A percentile compares a stretch with the other conserved stretches of the same genome.
Conservation (phyloP, 2,113 vertebrate genomes). For the Oreocharis arfaki region DNA sequence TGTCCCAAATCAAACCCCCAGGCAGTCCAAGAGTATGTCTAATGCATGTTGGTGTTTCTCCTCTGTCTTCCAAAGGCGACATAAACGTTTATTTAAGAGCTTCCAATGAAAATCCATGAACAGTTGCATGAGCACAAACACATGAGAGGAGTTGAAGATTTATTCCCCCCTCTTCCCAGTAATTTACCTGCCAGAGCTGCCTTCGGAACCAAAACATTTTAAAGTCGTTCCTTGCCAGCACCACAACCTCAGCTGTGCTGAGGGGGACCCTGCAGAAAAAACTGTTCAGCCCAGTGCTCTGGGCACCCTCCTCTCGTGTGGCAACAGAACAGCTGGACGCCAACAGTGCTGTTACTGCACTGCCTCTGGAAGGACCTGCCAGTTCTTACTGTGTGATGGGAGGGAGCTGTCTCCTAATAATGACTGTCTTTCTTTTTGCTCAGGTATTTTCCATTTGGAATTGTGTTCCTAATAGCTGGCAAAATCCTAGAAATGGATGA, state of each 20-base stretch:
- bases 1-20: neutral
- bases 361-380: neutral
- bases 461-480: slow-evolving; percentile 96
- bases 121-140: neutral
- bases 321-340: neutral
- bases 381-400: neutral
- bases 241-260: neutral
- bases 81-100: neutral
- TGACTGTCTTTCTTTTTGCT: neutral
- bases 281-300: neutral
- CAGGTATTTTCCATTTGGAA: slow-evolving; percentile 98
- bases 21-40: neutral
- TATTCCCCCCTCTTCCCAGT: neutral
- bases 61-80: slow-evolving; percentile 1
- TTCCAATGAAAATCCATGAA: neutral
- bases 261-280: neutral
- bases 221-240: neutral
- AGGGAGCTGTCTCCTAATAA: neutral
- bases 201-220: neutral
- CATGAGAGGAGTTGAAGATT: neutral
- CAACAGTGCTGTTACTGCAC: neutral
- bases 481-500: slow-evolving; percentile 99
- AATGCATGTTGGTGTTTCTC: neutral
- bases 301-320: neutral
- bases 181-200: neutral